Evolutionary conservation across 2,888 invertebrate genomes (phyloP).

Genomic region (Rhagonycha fulva): DNA sequence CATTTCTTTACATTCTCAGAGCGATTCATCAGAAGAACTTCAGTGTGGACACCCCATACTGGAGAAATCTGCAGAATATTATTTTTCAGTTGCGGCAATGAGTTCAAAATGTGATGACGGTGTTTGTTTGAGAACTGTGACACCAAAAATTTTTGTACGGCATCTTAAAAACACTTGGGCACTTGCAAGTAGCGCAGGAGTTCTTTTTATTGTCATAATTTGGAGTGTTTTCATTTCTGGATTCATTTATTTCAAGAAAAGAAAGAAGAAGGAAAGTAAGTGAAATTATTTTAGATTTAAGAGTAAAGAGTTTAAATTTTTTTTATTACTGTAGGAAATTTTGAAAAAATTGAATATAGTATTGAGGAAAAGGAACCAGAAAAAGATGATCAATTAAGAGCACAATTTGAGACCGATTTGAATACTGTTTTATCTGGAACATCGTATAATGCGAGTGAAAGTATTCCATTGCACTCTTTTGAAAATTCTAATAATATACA

Average conservation of each 20-base stretch:
- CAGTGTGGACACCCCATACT: constrained; percentile 42
- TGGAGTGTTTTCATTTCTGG: not conserved
- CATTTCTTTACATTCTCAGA: constrained; percentile 12
- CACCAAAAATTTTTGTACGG: constrained; percentile 49
- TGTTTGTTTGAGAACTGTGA: constrained; percentile 47
- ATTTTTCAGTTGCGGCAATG: constrained; percentile 48
- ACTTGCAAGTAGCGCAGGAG: not conserved
- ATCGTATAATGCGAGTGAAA: too few relatives aligned
- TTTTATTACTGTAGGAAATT: too few relatives aligned
- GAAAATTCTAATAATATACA: too few relatives aligned
- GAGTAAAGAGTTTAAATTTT: too few relatives aligned
- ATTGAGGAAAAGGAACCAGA: too few relatives aligned
- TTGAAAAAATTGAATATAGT: too few relatives aligned
- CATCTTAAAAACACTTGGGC: constrained; percentile 24
- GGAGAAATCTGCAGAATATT: constrained; percentile 43
- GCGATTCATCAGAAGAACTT: constrained; percentile 18
- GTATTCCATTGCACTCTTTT: too few relatives aligned
- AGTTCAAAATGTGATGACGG: constrained; percentile 43
- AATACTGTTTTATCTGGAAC: too few relatives aligned
- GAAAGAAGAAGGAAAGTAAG: not conserved
- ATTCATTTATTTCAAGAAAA: not conserved
- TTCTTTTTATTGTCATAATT: not conserved
- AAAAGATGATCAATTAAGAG: too few relatives aligned
- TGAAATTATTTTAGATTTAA: too few relatives aligned
- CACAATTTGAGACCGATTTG: too few relatives aligned